These are phyloP conservation scores for Tiaroga cobitis DNA, from an alignment of 2,797 vertebrate genomes.

Conservation along the genomic window DNA sequence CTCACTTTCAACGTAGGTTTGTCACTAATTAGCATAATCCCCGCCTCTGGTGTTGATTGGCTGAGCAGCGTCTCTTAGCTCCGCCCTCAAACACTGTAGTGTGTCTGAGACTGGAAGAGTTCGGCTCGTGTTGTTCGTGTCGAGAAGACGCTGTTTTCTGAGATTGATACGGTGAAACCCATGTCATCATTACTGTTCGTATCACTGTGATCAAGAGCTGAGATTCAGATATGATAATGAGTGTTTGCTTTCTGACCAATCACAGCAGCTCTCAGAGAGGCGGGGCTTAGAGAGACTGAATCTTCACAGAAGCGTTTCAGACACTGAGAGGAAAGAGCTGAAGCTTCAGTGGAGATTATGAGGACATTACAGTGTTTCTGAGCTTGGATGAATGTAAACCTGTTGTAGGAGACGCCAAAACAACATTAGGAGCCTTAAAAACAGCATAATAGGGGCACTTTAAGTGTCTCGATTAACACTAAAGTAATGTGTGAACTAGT, in stretches of 20 bases:
- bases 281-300: not conserved
- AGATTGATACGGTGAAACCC: not conserved
- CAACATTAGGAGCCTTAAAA: not conserved
- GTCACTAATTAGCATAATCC: too few relatives aligned
- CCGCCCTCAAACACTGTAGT: too few relatives aligned
- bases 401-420: not conserved
- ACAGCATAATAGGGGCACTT: not conserved
- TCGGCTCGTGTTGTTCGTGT: too few relatives aligned
- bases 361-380: not conserved
- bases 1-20: not conserved
- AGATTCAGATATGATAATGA: not conserved
- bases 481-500: not conserved
- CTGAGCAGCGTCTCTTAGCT: too few relatives aligned
- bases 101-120: not conserved
- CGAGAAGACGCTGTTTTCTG: too few relatives aligned
- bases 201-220: not conserved
- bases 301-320: not conserved
- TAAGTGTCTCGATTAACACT: not conserved
- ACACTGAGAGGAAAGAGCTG: not conserved
- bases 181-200: not conserved
- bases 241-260: not conserved
- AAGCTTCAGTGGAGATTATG: not conserved
- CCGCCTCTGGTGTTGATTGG: too few relatives aligned
- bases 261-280: not conserved
- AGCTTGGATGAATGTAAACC: rapidly evolving